These are phyloP conservation scores for Dendrolimus pini DNA, from an alignment of 2,888 invertebrate species.

Conservation along the genomic window DNA sequence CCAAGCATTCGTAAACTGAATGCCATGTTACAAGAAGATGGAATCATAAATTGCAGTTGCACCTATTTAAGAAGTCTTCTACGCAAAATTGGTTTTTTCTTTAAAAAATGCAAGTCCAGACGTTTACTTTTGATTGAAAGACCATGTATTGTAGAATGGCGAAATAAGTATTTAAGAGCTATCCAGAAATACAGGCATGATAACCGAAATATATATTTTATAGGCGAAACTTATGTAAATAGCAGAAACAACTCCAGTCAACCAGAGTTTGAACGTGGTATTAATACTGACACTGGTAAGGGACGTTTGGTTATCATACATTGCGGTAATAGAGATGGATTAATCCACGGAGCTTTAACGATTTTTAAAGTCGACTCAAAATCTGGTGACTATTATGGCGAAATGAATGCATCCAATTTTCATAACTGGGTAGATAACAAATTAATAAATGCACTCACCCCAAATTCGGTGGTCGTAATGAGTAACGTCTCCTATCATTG, in stretches of 20 bases:
- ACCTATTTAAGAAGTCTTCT: conserved; percentile 1
- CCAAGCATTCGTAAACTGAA: conserved; percentile 2
- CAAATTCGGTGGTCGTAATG: conserved; percentile 7
- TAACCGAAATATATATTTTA: conserved; percentile 3
- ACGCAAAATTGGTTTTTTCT: conserved; percentile 3
- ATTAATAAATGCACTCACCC: conserved; percentile 5
- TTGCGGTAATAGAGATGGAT: conserved; percentile 1
- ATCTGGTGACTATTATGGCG: neutral
- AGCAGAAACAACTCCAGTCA: neutral
- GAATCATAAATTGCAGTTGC: conserved; percentile 1
- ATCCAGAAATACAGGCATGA: conserved; percentile 3
- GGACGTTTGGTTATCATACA: conserved; percentile 5
- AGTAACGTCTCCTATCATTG: conserved; percentile 10
- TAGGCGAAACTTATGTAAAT: conserved; percentile 1
- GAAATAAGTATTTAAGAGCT: conserved; percentile 2
- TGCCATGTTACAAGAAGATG: conserved; percentile 2
- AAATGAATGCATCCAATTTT: neutral
- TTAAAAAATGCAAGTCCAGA: conserved; percentile 3
- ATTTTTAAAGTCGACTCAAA: neutral
- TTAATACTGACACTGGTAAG: neutral
- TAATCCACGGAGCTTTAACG: neutral
- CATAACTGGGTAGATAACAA: conserved; percentile 6
- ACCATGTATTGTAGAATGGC: conserved; percentile 2
- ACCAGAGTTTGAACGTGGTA: neutral
- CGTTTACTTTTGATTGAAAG: conserved; percentile 2